Conservation (phyloP, 1,140 invertebrate genomes). For the Meteorus sp. region DNA sequence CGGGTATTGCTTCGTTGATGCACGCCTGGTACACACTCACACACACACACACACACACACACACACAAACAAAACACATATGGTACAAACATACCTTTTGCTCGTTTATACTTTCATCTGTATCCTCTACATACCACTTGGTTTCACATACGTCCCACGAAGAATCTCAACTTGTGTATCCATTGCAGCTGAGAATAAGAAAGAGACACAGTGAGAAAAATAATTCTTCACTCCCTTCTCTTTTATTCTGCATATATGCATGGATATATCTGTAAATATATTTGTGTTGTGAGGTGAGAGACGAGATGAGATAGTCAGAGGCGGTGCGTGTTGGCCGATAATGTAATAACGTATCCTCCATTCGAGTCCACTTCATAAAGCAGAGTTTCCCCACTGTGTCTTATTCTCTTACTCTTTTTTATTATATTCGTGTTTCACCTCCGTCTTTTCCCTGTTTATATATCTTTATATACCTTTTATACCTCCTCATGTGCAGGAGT, state of each 20-base stretch:
- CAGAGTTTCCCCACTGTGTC: constrained; percentile 8
- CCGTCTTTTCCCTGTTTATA: constrained; percentile 25
- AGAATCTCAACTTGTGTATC: too few species aligned
- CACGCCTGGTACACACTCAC: constrained; percentile 12
- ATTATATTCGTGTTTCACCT: neutral
- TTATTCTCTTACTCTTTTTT: constrained; percentile 1
- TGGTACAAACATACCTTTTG: neutral
- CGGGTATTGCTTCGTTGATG: neutral
- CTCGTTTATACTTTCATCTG: constrained; percentile 4
- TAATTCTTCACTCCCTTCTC: too few species aligned
- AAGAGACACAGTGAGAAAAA: too few species aligned
- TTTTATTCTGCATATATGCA: too few species aligned
- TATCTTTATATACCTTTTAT: constrained; percentile 51
- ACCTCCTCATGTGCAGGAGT: too few species aligned
- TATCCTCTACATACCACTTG: neutral
- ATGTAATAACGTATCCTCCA: constrained; percentile 52
- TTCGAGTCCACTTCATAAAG: constrained; percentile 46
- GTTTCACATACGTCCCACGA: constrained; percentile 15
- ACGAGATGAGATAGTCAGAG: constrained; percentile 25
- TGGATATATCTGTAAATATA: too few species aligned
- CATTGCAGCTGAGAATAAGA: too few species aligned
- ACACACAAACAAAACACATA: too few species aligned
- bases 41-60: too few species aligned
- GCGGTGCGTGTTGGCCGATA: constrained; percentile 50
- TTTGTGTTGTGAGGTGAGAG: constrained; percentile 25